Percentiles rank a stretch among this genome's conserved stretches.
Conservation (phyloP, 2,113 vertebrate genomes). For the Hyperopisus bebe region DNA sequence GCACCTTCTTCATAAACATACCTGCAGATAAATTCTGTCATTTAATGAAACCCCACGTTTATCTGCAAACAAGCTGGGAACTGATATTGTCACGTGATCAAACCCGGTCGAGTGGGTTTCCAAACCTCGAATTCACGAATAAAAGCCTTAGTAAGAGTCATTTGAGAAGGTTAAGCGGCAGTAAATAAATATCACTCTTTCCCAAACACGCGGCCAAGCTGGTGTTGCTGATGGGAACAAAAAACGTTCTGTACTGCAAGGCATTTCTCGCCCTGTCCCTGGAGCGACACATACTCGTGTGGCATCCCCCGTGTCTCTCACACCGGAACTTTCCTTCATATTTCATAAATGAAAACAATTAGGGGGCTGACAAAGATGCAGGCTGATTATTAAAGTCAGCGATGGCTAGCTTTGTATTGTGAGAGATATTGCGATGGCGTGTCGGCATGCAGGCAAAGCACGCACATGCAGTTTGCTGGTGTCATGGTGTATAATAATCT, state of each 20-base stretch:
- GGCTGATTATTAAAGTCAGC: background rate
- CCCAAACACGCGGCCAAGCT: background rate
- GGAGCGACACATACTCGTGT: background rate
- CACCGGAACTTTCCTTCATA: background rate
- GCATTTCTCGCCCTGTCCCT: background rate
- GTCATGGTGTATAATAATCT: background rate
- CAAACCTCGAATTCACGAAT: background rate
- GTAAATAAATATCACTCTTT: background rate
- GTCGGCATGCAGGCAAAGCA: background rate
- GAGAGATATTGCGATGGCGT: background rate
- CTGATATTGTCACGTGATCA: background rate
- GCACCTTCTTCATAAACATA: background rate
- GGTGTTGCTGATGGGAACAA: background rate
- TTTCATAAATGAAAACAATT: background rate
- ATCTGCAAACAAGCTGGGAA: background rate
- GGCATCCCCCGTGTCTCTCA: background rate
- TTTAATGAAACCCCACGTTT: background rate
- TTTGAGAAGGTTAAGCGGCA: background rate
- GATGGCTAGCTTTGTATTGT: background rate
- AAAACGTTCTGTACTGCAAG: background rate
- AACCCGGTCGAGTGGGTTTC: background rate
- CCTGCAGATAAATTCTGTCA: background rate
- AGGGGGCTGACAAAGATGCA: background rate
- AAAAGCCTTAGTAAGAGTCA: constrained; percentile 1
- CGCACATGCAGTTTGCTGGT: background rate